Conservation (phyloP, 35 echinoderm and acorn worm genomes). For the Chiridota heheva region DNA sequence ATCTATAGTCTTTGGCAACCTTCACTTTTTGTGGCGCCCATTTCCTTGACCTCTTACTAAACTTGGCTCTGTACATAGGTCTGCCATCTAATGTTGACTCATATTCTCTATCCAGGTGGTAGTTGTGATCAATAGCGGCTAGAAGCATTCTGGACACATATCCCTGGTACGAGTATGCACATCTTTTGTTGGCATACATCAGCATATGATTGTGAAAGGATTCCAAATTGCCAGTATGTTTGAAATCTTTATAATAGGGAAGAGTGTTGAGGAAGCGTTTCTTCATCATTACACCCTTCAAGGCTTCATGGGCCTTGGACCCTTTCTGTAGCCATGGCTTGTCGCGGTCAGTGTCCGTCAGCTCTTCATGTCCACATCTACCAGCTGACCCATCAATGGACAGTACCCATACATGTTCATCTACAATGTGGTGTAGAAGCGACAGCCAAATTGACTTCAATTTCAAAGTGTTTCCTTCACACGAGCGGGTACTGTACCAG, state of each 20-base stretch:
- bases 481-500: conserved; percentile 34
- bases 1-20: conserved; percentile 26
- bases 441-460: not conserved
- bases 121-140: conserved; percentile 43
- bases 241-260: conserved; percentile 32
- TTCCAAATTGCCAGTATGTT: conserved; percentile 51
- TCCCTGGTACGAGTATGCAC: not conserved
- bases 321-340: conserved; percentile 22
- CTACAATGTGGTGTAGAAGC: conserved; percentile 42
- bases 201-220: conserved; percentile 45
- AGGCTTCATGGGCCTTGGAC: not conserved
- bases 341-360: not conserved
- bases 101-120: conserved; percentile 36
- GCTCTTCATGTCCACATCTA: conserved; percentile 20
- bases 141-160: conserved; percentile 13
- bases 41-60: conserved; percentile 28
- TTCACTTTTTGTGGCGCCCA: conserved; percentile 33
- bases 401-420: conserved; percentile 50
- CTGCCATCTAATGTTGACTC: conserved; percentile 20
- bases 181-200: conserved; percentile 40
- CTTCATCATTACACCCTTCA: not conserved
- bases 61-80: conserved; percentile 14
- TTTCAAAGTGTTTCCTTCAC: conserved; percentile 17
- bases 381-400: conserved; percentile 30
- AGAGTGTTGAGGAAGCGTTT: conserved; percentile 40